Conservation (phyloP, 2,797 vertebrate species). For the Hoplostethus atlanticus region DNA sequence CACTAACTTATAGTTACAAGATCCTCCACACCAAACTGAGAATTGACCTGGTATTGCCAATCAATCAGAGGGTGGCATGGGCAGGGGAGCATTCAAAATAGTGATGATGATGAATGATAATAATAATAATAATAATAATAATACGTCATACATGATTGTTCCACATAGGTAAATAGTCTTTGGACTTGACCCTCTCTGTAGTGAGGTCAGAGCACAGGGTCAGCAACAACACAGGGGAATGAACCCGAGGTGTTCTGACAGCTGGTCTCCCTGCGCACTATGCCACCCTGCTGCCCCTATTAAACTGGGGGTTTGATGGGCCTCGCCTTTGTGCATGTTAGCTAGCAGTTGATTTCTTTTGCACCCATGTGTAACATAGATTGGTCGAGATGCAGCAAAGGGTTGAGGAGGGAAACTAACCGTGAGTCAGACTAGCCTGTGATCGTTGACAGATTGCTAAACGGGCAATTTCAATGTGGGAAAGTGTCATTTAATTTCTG, state of each 20-base stretch:
- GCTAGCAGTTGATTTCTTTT: not conserved
- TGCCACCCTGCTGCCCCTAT: too few species aligned
- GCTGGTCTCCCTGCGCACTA: too few species aligned
- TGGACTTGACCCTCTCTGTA: slow-evolving; percentile 1
- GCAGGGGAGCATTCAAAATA: slow-evolving; percentile 16
- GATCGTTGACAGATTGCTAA: slow-evolving; percentile 60
- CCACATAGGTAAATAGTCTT: slow-evolving; percentile 31
- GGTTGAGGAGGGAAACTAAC: not conserved
- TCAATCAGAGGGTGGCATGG: not conserved
- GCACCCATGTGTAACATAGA: not conserved
- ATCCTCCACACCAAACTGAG: too few species aligned
- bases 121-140: too few species aligned
- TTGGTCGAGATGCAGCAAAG: too few species aligned
- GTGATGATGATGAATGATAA: not conserved
- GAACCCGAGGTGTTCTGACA: too few species aligned
- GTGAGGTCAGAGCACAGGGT: too few species aligned
- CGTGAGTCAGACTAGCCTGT: slow-evolving; percentile 45
- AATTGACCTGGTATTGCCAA: too few species aligned
- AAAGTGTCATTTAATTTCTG: slow-evolving; percentile 63
- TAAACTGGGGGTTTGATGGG: too few species aligned
- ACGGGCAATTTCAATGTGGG: slow-evolving; percentile 33
- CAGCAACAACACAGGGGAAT: too few species aligned
- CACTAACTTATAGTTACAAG: slow-evolving; percentile 1
- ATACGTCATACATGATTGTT: not conserved
- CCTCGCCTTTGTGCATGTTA: not conserved